These are phyloP conservation scores for Melanaphis sacchari DNA, from an alignment of 1,140 invertebrate species.

Conservation along the genomic window DNA sequence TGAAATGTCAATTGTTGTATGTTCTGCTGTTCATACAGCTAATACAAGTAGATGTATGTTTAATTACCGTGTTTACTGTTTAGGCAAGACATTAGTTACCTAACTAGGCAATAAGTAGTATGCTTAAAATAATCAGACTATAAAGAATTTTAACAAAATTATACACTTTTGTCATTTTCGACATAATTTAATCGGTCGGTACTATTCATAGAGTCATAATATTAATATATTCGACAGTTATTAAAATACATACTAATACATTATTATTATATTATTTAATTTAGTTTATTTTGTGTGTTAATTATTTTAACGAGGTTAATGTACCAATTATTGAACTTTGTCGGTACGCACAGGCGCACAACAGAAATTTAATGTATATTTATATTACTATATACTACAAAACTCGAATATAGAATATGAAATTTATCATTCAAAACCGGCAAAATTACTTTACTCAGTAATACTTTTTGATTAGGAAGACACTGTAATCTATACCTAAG, in stretches of 20 bases:
- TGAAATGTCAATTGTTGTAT: not conserved
- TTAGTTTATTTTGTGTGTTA: not conserved
- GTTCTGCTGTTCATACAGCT: not conserved
- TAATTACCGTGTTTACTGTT: not conserved
- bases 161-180: not conserved
- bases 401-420: not conserved
- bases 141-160: not conserved
- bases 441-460: not conserved
- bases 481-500: no score
- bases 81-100: not conserved
- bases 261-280: not conserved
- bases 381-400: not conserved
- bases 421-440: not conserved
- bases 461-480: no score
- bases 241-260: not conserved
- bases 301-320: not conserved
- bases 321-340: not conserved
- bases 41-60: not conserved
- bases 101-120: not conserved
- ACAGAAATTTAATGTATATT: not conserved
- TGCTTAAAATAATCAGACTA: conserved; percentile 4
- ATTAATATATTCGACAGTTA: not conserved
- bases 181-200: not conserved
- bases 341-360: not conserved
- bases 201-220: no score